phyloP scores from a whole-genome alignment of 2,113 vertebrate species.

The Sphyrna mokarran region DNA sequence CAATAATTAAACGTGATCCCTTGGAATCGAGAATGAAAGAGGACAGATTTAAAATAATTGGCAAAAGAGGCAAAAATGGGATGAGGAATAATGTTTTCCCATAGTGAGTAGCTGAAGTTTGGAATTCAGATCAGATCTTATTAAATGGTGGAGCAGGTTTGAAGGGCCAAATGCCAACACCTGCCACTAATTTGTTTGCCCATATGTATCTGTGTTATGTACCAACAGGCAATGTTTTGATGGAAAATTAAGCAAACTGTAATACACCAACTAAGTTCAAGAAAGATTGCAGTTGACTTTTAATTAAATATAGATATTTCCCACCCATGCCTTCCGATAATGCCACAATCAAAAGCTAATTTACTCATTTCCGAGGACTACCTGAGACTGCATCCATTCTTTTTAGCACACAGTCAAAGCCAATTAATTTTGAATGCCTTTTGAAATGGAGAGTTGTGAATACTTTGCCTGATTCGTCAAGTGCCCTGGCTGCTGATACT shows the following conservation, averaged over 20 bases:
- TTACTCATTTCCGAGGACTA: constrained; percentile 16
- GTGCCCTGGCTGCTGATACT: background rate
- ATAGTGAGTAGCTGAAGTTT: too few relatives aligned
- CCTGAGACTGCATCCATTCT: background rate
- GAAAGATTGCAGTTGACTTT: background rate
- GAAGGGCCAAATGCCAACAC: too few relatives aligned
- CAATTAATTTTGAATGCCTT: constrained; percentile 26
- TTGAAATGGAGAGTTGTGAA: constrained; percentile 4
- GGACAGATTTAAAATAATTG: too few relatives aligned
- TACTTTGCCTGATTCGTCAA: background rate
- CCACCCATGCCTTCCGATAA: background rate
- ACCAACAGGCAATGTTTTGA: background rate
- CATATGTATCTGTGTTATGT: too few relatives aligned
- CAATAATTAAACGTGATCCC: too few relatives aligned
- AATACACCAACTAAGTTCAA: background rate
- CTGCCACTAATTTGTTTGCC: too few relatives aligned
- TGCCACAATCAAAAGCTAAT: constrained; percentile 15
- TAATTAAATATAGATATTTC: constrained; percentile 19
- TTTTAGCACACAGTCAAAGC: background rate
- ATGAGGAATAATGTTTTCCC: too few relatives aligned
- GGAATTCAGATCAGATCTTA: too few relatives aligned
- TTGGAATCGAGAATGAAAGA: too few relatives aligned
- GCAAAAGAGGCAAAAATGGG: too few relatives aligned
- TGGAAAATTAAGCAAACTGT: background rate
- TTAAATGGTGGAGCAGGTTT: too few relatives aligned